phyloP scores from a whole-genome alignment of 2,797 vertebrate species.

The Hippocampus kuda region DNA sequence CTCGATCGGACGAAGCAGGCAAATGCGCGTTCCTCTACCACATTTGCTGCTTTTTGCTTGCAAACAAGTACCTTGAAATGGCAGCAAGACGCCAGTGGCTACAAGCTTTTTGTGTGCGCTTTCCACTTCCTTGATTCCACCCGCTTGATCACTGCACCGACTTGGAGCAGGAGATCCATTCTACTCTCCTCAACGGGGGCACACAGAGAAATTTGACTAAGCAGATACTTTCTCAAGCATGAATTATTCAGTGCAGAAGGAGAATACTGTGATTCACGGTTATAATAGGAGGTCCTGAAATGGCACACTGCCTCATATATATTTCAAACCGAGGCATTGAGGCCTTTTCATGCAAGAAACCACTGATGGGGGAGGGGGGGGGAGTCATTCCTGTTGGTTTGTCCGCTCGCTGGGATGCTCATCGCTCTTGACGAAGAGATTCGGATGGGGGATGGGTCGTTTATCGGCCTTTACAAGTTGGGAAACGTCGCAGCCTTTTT shows the following conservation, averaged over 20 bases:
- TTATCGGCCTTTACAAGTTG: not conserved
- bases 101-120: not conserved
- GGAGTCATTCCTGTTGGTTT: conserved; percentile 11
- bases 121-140: not conserved
- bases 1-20: no score
- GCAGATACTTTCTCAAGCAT: conserved; percentile 54
- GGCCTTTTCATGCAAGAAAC: conserved; percentile 39
- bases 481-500: no score
- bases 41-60: not conserved
- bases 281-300: conserved; percentile 62
- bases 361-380: not conserved
- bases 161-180: conserved; percentile 17
- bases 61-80: not conserved
- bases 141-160: conserved; percentile 3
- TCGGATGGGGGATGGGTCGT: not conserved
- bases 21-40: no score
- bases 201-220: conserved; percentile 47
- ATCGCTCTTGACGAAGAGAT: not conserved
- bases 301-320: conserved; percentile 50
- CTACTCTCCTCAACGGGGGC: conserved; percentile 32
- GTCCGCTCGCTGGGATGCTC: conserved; percentile 12
- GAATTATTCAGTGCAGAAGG: conserved; percentile 54
- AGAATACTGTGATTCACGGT: conserved; percentile 55
- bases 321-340: conserved; percentile 46
- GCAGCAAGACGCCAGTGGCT: not conserved